Conservation (phyloP, 1,140 invertebrate genomes). For the Drosophila truncata region DNA sequence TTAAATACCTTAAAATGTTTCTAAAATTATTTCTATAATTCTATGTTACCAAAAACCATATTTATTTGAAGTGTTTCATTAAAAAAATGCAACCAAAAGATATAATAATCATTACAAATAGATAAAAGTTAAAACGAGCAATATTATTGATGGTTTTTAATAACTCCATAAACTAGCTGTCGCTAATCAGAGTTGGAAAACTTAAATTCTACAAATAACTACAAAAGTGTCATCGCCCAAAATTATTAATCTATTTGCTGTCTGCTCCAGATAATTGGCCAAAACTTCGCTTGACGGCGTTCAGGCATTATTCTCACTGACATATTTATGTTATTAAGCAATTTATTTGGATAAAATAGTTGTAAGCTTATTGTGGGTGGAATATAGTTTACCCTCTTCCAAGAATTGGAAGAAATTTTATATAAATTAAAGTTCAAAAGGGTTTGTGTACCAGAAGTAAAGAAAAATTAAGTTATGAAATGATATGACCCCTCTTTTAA, state of each 20-base stretch:
- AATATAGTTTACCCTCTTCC: conserved; percentile 3
- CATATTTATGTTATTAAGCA: conserved; percentile 30
- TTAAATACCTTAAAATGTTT: neutral
- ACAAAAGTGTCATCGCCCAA: neutral
- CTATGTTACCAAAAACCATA: no score
- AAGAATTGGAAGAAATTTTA: no score
- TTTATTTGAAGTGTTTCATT: no score
- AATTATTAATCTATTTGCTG: conserved; percentile 5
- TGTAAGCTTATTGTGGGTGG: neutral
- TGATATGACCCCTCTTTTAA: neutral
- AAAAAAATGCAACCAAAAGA: no score
- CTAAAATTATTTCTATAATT: no score
- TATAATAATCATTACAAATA: neutral
- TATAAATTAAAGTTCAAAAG: neutral
- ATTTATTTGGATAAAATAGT: conserved; percentile 36
- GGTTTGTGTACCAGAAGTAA: neutral
- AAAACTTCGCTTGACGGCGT: conserved; percentile 11
- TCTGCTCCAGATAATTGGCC: conserved; percentile 31
- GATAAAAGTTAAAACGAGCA: neutral
- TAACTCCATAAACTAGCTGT: neutral
- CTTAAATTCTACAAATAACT: neutral
- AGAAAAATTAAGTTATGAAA: neutral
- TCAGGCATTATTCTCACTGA: conserved; percentile 27
- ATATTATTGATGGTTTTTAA: neutral
- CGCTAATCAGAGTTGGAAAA: neutral